phyloP scores from a whole-genome alignment of 2,888 invertebrate species.

The Papilio protenor region DNA sequence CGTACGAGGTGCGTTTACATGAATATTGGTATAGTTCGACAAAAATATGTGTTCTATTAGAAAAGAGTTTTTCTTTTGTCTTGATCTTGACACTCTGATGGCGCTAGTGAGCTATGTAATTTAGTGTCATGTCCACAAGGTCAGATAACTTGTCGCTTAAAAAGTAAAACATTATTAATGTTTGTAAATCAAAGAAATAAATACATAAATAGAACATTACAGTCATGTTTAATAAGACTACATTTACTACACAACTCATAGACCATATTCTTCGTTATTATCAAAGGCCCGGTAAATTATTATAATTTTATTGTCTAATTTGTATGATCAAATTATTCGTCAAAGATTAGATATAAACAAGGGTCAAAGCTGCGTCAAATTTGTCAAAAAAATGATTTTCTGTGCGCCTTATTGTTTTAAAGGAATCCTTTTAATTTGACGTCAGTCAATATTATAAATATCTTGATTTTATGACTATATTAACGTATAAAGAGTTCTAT shows the following conservation, averaged over 20 bases:
- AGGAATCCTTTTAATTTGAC: not conserved
- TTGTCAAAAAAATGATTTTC: too few species aligned
- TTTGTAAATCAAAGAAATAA: conserved; percentile 3
- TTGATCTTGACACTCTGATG: too few species aligned
- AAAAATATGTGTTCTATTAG: too few species aligned
- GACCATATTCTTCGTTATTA: not conserved
- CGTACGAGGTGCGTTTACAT: conserved; percentile 37
- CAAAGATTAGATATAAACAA: not conserved
- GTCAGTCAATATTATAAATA: not conserved
- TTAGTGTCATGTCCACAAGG: too few species aligned
- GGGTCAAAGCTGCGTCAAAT: not conserved
- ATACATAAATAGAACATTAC: conserved; percentile 2
- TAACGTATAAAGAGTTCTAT: not conserved
- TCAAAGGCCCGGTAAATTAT: not conserved
- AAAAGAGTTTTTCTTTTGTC: too few species aligned
- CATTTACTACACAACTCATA: not conserved
- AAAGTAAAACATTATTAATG: conserved; percentile 22
- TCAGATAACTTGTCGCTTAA: too few species aligned
- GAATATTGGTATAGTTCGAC: not conserved
- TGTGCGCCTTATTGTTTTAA: too few species aligned
- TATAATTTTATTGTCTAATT: not conserved
- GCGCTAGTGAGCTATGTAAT: too few species aligned
- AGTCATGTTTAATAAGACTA: not conserved
- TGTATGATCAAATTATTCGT: not conserved
- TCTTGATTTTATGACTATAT: not conserved